These are phyloP conservation scores for Thaumetopoea pityocampa DNA, from an alignment of 1,140 invertebrate genomes.

Conservation along the genomic window DNA sequence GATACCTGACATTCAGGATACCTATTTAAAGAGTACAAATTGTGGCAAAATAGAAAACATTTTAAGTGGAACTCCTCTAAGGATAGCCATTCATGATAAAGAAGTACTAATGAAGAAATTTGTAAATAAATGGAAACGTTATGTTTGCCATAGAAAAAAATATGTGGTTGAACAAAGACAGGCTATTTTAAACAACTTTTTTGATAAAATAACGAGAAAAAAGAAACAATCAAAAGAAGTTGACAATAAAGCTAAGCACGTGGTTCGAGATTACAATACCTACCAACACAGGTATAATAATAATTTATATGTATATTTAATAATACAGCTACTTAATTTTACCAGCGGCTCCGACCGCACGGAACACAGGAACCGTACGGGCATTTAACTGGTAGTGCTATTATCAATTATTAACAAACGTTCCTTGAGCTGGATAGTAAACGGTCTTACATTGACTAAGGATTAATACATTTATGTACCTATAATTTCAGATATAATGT, in stretches of 20 bases:
- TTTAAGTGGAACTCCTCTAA: conserved; percentile 34
- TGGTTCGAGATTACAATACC: conserved; percentile 45
- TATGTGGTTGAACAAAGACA: conserved; percentile 33
- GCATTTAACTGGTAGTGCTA: no score
- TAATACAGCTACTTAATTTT: no score
- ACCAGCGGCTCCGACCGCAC: no score
- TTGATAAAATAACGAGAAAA: conserved; percentile 55
- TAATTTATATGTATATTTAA: no score
- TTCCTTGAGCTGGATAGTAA: no score
- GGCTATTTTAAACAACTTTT: conserved; percentile 49
- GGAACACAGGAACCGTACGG: no score
- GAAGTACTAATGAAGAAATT: conserved; percentile 42
- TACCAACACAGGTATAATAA: conserved; percentile 67
- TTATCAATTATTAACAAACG: no score
- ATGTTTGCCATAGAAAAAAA: conserved; percentile 33
- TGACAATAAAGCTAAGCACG: conserved; percentile 33
- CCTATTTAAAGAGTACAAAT: conserved; percentile 3
- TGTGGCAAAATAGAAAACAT: conserved; percentile 23
- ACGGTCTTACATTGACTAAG: no score
- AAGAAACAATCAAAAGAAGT: conserved; percentile 31
- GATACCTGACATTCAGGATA: background rate
- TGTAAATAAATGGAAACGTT: conserved; percentile 40
- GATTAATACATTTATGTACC: background rate
- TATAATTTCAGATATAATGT: conserved; percentile 72
- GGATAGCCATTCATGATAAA: conserved; percentile 24